Evolutionary conservation across 2,888 invertebrate genomes (phyloP).

Genomic region (Meghimatium bilineatum): DNA sequence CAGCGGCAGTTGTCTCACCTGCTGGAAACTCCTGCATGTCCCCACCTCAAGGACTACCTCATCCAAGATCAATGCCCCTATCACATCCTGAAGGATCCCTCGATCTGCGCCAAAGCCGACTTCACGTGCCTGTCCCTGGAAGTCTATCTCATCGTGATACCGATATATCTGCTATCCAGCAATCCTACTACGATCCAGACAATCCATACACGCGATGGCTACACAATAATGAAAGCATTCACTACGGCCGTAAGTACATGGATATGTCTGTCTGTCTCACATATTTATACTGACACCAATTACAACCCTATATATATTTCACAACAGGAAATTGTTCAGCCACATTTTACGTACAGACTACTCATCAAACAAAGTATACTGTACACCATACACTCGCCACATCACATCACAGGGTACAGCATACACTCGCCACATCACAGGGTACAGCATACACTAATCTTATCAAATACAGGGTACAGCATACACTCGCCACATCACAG

Average conservation of each 20-base stretch:
- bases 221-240: slow-evolving; percentile 71
- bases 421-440: too few species aligned
- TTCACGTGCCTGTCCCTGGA: slow-evolving; percentile 36
- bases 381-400: too few species aligned
- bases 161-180: slow-evolving; percentile 55
- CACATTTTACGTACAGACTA: too few species aligned
- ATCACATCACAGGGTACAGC: too few species aligned
- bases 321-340: too few species aligned
- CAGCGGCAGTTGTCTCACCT: slow-evolving; percentile 51
- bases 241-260: slow-evolving; percentile 60
- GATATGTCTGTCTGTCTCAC: not conserved
- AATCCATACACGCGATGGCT: slow-evolving; percentile 80
- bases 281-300: too few species aligned
- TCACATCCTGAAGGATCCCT: slow-evolving; percentile 43
- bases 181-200: slow-evolving; percentile 69
- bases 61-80: slow-evolving; percentile 44
- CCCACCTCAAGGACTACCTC: slow-evolving; percentile 55
- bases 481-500: too few species aligned
- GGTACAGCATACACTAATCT: too few species aligned
- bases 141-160: slow-evolving; percentile 30
- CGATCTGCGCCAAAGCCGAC: slow-evolving; percentile 49
- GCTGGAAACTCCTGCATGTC: slow-evolving; percentile 43
- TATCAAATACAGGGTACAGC: too few species aligned
- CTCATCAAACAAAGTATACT: too few species aligned
- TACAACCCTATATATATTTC: too few species aligned